phyloP scores from a whole-genome alignment of 2,113 vertebrate species.

The Corapipo altera region DNA sequence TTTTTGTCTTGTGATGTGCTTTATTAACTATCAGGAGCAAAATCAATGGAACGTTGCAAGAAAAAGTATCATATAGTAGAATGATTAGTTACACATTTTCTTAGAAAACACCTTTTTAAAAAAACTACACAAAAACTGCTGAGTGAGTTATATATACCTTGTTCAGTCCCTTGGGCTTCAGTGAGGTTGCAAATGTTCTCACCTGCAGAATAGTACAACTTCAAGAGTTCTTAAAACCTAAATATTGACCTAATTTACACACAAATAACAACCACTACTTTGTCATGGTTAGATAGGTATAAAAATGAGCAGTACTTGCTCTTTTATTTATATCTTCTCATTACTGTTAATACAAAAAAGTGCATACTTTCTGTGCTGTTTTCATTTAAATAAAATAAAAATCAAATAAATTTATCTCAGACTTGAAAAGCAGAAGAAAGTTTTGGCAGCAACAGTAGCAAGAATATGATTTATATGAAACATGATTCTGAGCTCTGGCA shows the following conservation, averaged over 20 bases:
- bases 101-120: too few species aligned
- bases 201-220: too few species aligned
- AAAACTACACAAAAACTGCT: too few species aligned
- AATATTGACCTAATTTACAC: too few species aligned
- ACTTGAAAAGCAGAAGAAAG: neutral
- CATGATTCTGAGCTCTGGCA: neutral
- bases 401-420: neutral
- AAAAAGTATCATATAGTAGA: neutral
- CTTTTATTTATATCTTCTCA: neutral
- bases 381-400: neutral
- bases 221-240: too few species aligned
- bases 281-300: neutral
- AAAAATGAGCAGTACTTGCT: neutral
- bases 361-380: neutral
- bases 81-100: too few species aligned
- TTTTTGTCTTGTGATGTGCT: too few species aligned
- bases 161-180: too few species aligned
- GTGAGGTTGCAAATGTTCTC: too few species aligned
- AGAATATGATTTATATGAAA: neutral
- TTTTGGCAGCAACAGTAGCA: neutral
- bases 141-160: too few species aligned
- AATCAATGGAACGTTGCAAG: neutral
- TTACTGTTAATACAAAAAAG: neutral
- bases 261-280: neutral
- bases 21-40: neutral